Evolutionary conservation across 2,888 invertebrate species (phyloP).

Genomic region (Stenodera caucasica): DNA sequence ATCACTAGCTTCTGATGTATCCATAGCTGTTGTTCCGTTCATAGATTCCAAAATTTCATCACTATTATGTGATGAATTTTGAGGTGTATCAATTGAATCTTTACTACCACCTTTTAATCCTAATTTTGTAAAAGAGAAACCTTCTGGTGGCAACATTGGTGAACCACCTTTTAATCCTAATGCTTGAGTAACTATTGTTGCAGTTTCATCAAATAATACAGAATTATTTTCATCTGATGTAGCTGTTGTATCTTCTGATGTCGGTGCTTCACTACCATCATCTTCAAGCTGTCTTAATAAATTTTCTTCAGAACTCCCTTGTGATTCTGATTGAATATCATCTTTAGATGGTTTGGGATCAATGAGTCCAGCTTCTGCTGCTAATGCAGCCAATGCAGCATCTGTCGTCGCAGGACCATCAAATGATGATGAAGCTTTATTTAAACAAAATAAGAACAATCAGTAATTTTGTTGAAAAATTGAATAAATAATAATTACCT

Average conservation of each 20-base stretch:
- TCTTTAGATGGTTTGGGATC: slow-evolving; percentile 55
- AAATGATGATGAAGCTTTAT: slow-evolving; percentile 57
- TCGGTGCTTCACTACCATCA: slow-evolving; percentile 11
- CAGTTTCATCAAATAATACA: slow-evolving; percentile 45
- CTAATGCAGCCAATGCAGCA: slow-evolving; percentile 64
- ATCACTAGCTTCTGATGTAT: neutral
- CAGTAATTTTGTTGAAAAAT: slow-evolving; percentile 1
- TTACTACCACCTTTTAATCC: slow-evolving; percentile 52
- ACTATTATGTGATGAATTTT: slow-evolving; percentile 9
- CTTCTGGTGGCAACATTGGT: slow-evolving; percentile 34
- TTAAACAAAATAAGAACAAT: slow-evolving; percentile 2
- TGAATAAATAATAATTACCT: slow-evolving; percentile 41
- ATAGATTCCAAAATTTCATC: slow-evolving; percentile 8
- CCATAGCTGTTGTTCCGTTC: slow-evolving; percentile 8
- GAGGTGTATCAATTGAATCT: slow-evolving; percentile 40
- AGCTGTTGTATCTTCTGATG: slow-evolving; percentile 21
- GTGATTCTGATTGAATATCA: slow-evolving; percentile 6
- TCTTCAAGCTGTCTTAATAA: slow-evolving; percentile 27
- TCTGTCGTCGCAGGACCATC: slow-evolving; percentile 66
- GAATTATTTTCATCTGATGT: slow-evolving; percentile 34
- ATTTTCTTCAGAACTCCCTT: slow-evolving; percentile 16
- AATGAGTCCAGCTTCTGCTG: slow-evolving; percentile 65
- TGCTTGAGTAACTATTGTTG: slow-evolving; percentile 49
- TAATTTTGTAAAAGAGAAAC: slow-evolving; percentile 20
- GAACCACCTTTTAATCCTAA: slow-evolving; percentile 41